phyloP scores from a whole-genome alignment of 2,797 vertebrate species.

The Apogon talboti region DNA sequence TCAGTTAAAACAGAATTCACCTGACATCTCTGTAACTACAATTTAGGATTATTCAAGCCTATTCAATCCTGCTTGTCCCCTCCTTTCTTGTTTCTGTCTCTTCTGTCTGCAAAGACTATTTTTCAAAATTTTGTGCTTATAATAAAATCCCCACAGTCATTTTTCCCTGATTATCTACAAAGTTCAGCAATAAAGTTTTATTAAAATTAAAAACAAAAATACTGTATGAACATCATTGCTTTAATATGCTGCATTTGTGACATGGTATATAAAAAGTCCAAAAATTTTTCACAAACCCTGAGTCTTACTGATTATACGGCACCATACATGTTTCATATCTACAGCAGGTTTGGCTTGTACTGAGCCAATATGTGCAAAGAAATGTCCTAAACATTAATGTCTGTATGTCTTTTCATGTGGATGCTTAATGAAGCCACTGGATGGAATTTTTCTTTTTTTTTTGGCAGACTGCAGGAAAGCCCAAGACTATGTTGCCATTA shows the following conservation, averaged over 20 bases:
- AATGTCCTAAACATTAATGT: not conserved
- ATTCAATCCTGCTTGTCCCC: not conserved
- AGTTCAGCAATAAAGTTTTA: constrained; percentile 37
- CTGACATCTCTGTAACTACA: constrained; percentile 35
- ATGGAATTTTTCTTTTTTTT: not conserved
- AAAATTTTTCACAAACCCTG: constrained; percentile 17
- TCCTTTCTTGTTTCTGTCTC: constrained; percentile 17
- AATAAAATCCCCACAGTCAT: constrained; percentile 39
- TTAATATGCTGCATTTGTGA: constrained; percentile 3
- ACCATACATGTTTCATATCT: constrained; percentile 14
- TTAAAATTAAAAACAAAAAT: constrained; percentile 9
- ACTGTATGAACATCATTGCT: constrained; percentile 22
- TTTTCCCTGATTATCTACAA: constrained; percentile 46
- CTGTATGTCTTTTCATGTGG: not conserved
- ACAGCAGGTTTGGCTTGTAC: not conserved
- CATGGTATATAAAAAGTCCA: not conserved
- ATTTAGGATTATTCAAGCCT: constrained; percentile 36
- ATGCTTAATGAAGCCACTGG: constrained; percentile 4
- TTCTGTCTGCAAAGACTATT: constrained; percentile 31
- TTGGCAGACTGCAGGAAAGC: constrained; percentile 18
- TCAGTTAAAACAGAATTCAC: constrained; percentile 34
- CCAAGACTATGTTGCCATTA: constrained; percentile 37
- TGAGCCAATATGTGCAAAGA: constrained; percentile 13
- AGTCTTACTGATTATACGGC: not conserved
- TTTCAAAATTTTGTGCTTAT: constrained; percentile 25